Base-by-base conservation (phyloP, 1,140 invertebrate genomes). In the Drosophila bocqueti region DNA sequence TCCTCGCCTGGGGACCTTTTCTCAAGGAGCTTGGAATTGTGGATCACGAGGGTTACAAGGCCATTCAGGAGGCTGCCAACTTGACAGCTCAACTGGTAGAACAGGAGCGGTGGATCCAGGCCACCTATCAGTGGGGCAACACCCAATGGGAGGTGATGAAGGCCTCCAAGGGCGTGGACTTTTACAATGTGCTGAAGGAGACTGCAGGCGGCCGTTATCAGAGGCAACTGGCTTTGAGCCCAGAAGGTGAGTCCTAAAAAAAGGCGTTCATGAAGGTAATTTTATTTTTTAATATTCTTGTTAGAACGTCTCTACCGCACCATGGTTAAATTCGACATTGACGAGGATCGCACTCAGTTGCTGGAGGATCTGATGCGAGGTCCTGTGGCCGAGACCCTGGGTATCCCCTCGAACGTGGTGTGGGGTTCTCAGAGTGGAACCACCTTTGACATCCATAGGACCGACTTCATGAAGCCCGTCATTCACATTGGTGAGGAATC, bases 381-480 rank as follows among this genome's bases (percentile, higher is more conserved):
- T 1, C 80, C 93, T 46, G 96, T 97, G 1, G 96, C 95, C 71
- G 72, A 94, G 60, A 95, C 95, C 16, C 93, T 97, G 87, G 81
- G 93, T 91, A 94, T 96, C 43, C 95, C 96, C 8, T 81, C 93
- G 0, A 93, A 95, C 58, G 95, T 96, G 0, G 90, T 76, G 2
- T 97, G 96, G 95, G 95, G 94, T 31, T 89, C 81, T 2, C 95
- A 96, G 81, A 94, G 94, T 15, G 67, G 71, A 6, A 31, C 46
- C 0, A 96, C 97, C 1, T 98, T 97, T 91, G 68, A 92, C n/a
- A 92, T 92, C 11, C 94, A 97, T 31, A 69, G 63, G 15, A 95
- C 74, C 29, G 97, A 98, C 90, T 98, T 98, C 79, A 98, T 98
- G 97, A 97, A 96, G 90, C 96, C 97, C 2, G 96, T 96, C 8